Percentiles rank a stretch among this genome's conserved stretches.
Evolutionary conservation across 2,888 invertebrate genomes (phyloP).

Genomic region (Synergus gifuensis): DNA sequence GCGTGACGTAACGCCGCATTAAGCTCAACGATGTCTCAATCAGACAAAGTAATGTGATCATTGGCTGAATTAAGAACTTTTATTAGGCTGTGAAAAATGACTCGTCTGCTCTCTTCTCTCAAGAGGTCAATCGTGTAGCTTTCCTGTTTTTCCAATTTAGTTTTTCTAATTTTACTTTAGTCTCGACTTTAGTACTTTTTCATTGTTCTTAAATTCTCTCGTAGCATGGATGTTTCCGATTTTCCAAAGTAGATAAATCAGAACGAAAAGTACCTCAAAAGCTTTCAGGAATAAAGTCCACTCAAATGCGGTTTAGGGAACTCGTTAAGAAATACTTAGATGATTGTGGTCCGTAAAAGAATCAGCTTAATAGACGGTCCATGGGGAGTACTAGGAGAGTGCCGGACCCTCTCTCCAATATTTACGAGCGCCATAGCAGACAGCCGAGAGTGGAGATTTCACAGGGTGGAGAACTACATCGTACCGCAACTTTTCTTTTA

Average conservation of each 20-base stretch:
- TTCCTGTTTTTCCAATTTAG: too few species aligned
- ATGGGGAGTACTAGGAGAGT: conserved; percentile 69
- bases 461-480: conserved; percentile 49
- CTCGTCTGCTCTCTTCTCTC: background rate
- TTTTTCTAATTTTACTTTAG: too few species aligned
- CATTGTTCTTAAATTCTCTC: too few species aligned
- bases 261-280: conserved; percentile 9
- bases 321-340: conserved; percentile 74
- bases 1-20: conserved; percentile 70
- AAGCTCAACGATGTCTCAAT: conserved; percentile 57
- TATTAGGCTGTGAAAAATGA: conserved; percentile 7
- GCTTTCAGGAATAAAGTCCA: conserved; percentile 45
- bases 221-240: too few species aligned
- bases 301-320: conserved; percentile 60
- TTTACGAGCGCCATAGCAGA: conserved; percentile 73
- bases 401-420: conserved; percentile 68
- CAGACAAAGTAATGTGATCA: conserved; percentile 42
- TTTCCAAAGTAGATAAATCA: background rate
- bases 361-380: conserved; percentile 75
- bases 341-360: conserved; percentile 73
- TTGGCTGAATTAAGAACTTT: conserved; percentile 26
- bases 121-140: background rate
- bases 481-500: conserved; percentile 17
- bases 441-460: conserved; percentile 69
- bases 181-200: background rate